Evolutionary conservation across 2,888 invertebrate species (phyloP).

Genomic region (Himalopsyche kuldschensis): DNA sequence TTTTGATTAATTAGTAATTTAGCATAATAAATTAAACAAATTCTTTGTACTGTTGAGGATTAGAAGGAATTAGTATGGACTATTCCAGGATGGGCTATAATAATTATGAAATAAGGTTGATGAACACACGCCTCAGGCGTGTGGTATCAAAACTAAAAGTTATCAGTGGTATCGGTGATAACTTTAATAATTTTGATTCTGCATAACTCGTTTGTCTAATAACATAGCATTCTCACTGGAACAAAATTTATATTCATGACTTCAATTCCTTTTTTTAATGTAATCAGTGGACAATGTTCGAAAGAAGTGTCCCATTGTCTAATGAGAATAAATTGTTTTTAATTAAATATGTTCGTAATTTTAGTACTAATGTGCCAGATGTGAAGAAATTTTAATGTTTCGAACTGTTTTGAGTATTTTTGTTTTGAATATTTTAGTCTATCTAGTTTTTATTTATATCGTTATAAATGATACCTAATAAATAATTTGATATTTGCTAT

Average conservation of each 20-base stretch:
- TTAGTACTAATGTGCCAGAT: too few species aligned
- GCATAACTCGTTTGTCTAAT: not conserved
- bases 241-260: not conserved
- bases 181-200: not conserved
- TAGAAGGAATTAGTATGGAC: not conserved
- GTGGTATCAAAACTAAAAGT: not conserved
- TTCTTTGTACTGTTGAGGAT: not conserved
- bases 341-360: not conserved
- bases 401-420: too few species aligned
- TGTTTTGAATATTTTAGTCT: too few species aligned
- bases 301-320: not conserved
- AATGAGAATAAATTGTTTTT: not conserved
- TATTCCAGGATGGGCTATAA: not conserved
- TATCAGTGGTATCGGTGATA: not conserved
- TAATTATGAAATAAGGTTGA: not conserved
- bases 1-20: not conserved
- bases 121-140: not conserved
- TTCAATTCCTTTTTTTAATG: not conserved
- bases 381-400: too few species aligned
- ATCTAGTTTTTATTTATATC: too few species aligned
- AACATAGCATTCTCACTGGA: not conserved
- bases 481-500: too few species aligned
- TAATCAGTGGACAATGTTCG: not conserved
- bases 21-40: not conserved
- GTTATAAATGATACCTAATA: too few species aligned